Evolutionary conservation across 2,888 invertebrate genomes (phyloP).

Genomic region (Atherix ibis): DNA sequence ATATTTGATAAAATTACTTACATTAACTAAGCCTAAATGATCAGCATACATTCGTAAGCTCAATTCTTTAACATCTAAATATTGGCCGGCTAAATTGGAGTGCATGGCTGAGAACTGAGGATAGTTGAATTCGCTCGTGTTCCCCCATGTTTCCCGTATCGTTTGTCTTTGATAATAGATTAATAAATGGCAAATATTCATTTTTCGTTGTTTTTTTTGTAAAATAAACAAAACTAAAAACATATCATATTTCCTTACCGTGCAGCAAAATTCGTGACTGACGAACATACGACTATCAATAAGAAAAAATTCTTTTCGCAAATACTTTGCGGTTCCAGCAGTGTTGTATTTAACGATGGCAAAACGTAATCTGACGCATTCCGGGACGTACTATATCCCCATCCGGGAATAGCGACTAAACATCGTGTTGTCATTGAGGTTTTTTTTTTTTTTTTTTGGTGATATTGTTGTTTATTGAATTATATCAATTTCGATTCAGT

Average conservation of each 20-base stretch:
- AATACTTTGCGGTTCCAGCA: constrained; percentile 43
- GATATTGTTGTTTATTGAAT: too few species aligned
- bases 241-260: constrained; percentile 27
- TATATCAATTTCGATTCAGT: too few species aligned
- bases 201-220: constrained; percentile 1
- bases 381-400: constrained; percentile 58
- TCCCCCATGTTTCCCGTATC: constrained; percentile 33
- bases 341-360: constrained; percentile 49
- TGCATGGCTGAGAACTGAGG: constrained; percentile 24
- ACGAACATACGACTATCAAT: constrained; percentile 60
- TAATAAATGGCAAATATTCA: neutral
- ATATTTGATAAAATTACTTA: too few species aligned
- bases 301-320: constrained; percentile 41
- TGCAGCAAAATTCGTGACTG: constrained; percentile 48
- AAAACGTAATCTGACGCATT: constrained; percentile 55
- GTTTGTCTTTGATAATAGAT: constrained; percentile 19
- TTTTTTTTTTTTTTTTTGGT: too few species aligned
- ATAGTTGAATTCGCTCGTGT: constrained; percentile 29
- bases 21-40: constrained; percentile 16
- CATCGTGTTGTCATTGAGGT: too few species aligned
- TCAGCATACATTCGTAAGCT: constrained; percentile 20
- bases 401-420: constrained; percentile 42
- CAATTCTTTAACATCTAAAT: constrained; percentile 18
- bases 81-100: constrained; percentile 20
- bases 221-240: constrained; percentile 5